Percentiles rank a stretch among this genome's conserved stretches.
Evolutionary conservation across 2,797 vertebrate species (phyloP).

Genomic region (Varecia variegata): DNA sequence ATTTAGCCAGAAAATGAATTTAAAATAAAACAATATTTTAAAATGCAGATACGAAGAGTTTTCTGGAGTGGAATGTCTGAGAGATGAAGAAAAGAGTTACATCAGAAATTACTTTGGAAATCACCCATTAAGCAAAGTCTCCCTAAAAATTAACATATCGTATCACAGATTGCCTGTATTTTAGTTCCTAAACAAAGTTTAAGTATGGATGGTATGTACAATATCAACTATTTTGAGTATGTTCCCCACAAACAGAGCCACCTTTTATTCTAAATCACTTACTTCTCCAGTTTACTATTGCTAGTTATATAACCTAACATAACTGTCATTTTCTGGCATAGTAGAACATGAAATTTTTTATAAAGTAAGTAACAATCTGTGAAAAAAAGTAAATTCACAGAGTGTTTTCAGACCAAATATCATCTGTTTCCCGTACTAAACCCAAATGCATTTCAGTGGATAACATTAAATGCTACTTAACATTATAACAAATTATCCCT

Average conservation of each 20-base stretch:
- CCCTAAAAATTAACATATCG: neutral
- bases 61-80: neutral
- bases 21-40: neutral
- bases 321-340: slow-evolving; percentile 44
- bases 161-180: neutral
- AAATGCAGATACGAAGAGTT: neutral
- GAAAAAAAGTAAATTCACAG: slow-evolving; percentile 58
- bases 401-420: slow-evolving; percentile 78
- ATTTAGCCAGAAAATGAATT: slow-evolving; percentile 11
- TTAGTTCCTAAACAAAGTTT: slow-evolving; percentile 39
- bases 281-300: slow-evolving; percentile 18
- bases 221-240: neutral
- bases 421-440: slow-evolving; percentile 65
- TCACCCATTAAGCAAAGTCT: neutral
- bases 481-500: slow-evolving; percentile 40
- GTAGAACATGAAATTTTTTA: slow-evolving; percentile 1
- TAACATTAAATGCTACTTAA: slow-evolving; percentile 52
- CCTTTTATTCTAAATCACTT: slow-evolving; percentile 35
- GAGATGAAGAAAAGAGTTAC: slow-evolving; percentile 3
- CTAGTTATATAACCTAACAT: slow-evolving; percentile 45
- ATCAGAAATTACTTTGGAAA: slow-evolving; percentile 31
- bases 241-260: slow-evolving; percentile 1
- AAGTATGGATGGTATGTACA: neutral
- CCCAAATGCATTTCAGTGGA: slow-evolving; percentile 57
- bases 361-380: slow-evolving; percentile 66